Evolutionary conservation across 2,888 invertebrate species (phyloP), one percentile per base, ranked within the genome.

Genomic region (Nomada hirtipes): DNA sequence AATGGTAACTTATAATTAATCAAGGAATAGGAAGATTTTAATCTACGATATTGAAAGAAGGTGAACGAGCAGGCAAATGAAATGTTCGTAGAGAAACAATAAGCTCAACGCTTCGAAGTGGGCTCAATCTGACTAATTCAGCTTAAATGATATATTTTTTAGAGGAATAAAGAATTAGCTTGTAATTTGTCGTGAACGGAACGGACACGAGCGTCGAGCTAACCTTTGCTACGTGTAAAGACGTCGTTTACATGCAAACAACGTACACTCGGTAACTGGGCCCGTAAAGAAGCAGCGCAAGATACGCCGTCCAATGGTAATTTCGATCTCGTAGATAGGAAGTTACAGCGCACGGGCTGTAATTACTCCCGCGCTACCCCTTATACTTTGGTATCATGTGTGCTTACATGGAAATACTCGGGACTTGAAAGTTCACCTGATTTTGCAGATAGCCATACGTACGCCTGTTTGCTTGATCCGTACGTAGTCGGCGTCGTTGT

Each of bases 211-310:
- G 82, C 76, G 75, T 72, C 78, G 84, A 79, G 84, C 83, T 89
- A 88, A 89, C 86, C 88, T 89, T 89, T 80, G 86, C 70, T 88
- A 83, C 88, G 82, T 86, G 83, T 89, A 88, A 90, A 86, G 87
- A 86, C 90, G 89, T 90, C 90, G 89, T 91, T 91, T 91, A 90
- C 90, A 90, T 91, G 90, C 91, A 91, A 90, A 89, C 86, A 87
- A 85, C 86, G 86, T 84, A 79, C 82, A 80, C 82, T 82, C 82
- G 73, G 86, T 89, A 89, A 89, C 88, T 79, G 86, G 87, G 82
- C 86, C 84, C 89, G 87, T 88, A 89, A 90, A 91, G 90, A 91
- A 90, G 90, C 89, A 82, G 86, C 88, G 83, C 88, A 83, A 89
- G 88, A 91, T 89, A 89, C 87, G 86, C 87, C 87, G 85, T 87